Conservation (phyloP, 37 sponge, comb jelly and placozoan genomes). For the Ianthella basta region DNA sequence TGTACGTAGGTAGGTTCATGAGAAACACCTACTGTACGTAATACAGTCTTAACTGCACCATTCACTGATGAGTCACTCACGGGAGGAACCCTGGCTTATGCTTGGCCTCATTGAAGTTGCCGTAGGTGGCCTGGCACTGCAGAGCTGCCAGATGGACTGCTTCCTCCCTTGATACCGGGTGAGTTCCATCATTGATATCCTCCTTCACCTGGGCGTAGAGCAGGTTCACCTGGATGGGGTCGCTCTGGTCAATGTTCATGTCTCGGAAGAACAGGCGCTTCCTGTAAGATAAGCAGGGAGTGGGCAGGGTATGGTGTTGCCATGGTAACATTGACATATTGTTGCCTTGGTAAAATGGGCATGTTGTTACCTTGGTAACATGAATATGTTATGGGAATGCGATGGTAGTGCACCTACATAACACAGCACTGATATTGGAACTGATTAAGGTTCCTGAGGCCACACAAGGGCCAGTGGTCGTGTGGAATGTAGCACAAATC, state of each 20-base stretch:
- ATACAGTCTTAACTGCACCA: no score
- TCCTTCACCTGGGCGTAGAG: constrained; percentile 28
- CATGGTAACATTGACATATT: no score
- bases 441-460: no score
- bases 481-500: no score
- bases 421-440: no score
- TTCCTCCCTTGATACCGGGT: constrained; percentile 22
- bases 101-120: constrained; percentile 30
- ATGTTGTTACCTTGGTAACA: no score
- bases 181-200: constrained; percentile 26
- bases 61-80: constrained; percentile 1
- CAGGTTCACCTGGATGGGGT: constrained; percentile 34
- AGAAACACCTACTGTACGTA: no score
- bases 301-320: neutral
- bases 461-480: no score
- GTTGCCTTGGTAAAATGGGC: no score
- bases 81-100: constrained; percentile 24
- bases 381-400: no score
- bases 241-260: constrained; percentile 21
- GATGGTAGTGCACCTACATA: no score
- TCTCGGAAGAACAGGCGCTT: constrained; percentile 12
- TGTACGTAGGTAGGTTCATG: no score
- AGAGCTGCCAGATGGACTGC: constrained; percentile 22
- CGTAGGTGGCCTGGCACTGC: constrained; percentile 22
- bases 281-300: neutral